Base-by-base conservation (phyloP, 2,797 vertebrate genomes). In the Girardinus metallicus region DNA sequence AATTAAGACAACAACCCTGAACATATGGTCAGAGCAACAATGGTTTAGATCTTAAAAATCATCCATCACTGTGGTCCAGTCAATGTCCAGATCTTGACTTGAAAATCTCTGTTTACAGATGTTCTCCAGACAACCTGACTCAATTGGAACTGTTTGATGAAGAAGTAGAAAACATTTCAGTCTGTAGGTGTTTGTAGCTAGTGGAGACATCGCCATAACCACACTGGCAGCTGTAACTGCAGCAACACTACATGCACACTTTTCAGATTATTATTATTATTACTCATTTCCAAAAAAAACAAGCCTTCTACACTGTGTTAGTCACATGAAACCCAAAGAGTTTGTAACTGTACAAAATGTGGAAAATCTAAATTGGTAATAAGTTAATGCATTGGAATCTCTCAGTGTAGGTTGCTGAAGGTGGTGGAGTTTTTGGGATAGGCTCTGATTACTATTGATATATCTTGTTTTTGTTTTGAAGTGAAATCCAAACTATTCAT, bases 381-480 rank as follows among this genome's bases (percentile, higher is more conserved):
- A 41, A 2, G 6, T 43, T n/a, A 31, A 62, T 68, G 88, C 81
- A 82, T 82, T 75, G 76, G 80, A 84, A 85, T 81, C 76, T 81
- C 89, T 92, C 91, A 81, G 83, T 26, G 85, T n/a, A 26, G 82
- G 89, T 93, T 93, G 92, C 92, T 92, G 91, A 93, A 91, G 93
- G 89, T 73, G 21, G 83, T 79, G 84, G 70, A n/a, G 91, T 8
- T 70, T 81, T 75, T 85, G 66, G 82, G 89, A 89, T 80, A 89
- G 86, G 83, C 85, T 88, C 84, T 95, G 92, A 93, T 92, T 90
- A 91, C 86, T 93, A 93, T 92, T 85, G 91, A 95, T 93, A 88
- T 82, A 29, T 47, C 78, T 79, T 55, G 72, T 86, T 84, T 81
- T 83, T 86, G 87, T 80, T 76, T 80, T 80, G 82, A 85, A 86